A percentile compares a stretch with the other conserved stretches of the same genome.
These are phyloP conservation scores for Nothoprocta perdicaria DNA, from an alignment of 2,113 vertebrate species.

Conservation along the genomic window DNA sequence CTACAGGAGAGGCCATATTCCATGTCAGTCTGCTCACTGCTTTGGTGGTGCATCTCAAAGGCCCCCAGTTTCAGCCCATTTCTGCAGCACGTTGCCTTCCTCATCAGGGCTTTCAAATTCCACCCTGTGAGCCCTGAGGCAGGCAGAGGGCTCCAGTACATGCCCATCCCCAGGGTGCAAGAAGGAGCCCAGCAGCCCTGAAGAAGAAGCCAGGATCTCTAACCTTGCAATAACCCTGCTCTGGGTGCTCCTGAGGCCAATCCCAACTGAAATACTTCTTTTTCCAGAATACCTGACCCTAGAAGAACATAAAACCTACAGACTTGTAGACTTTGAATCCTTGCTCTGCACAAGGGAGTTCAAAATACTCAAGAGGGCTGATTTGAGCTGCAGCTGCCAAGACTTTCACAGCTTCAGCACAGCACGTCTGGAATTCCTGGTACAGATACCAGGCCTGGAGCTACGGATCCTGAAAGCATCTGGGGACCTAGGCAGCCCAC, in stretches of 20 bases:
- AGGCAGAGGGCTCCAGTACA: neutral
- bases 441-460: neutral
- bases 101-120: neutral
- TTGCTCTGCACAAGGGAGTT: neutral
- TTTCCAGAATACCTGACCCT: neutral
- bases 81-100: accelerated
- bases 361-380: neutral
- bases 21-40: neutral
- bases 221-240: neutral
- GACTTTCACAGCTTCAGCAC: neutral
- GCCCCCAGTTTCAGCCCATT: neutral
- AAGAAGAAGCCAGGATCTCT: neutral
- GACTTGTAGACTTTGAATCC: neutral
- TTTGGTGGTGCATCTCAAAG: neutral
- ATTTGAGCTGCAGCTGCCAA: neutral
- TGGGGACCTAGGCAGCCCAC: neutral
- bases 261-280: accelerated
- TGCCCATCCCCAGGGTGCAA: neutral
- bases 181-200: neutral
- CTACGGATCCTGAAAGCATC: neutral
- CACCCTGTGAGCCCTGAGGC: neutral
- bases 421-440: neutral
- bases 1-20: neutral
- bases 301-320: neutral
- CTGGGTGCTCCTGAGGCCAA: neutral